Evolutionary conservation across 1,140 invertebrate genomes (phyloP).

Genomic region (Pygmarrhopalites habei): DNA sequence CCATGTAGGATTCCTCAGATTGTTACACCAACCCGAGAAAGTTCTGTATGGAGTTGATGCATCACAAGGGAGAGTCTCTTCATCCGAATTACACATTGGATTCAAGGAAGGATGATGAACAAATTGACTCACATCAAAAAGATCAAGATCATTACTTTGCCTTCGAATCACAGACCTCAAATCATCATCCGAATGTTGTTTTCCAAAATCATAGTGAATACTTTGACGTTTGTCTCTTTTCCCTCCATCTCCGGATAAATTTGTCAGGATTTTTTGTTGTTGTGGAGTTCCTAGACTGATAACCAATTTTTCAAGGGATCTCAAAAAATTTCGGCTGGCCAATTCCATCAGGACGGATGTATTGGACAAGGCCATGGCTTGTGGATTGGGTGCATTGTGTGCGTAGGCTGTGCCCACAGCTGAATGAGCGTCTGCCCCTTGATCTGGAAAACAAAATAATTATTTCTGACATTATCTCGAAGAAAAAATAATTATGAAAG

Average conservation of each 20-base stretch:
- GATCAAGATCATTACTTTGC: conserved; percentile 16
- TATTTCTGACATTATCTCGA: no score
- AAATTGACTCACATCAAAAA: conserved; percentile 54
- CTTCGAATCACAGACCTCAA: background rate
- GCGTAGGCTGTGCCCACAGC: conserved; percentile 76
- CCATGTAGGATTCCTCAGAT: conserved; percentile 72
- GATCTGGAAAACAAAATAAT: no score
- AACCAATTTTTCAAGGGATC: conserved; percentile 54
- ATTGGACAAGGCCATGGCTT: conserved; percentile 72
- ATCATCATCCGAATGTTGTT: background rate
- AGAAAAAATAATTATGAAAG: no score
- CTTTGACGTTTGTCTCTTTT: conserved; percentile 3
- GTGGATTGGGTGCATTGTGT: conserved; percentile 76
- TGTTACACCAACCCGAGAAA: conserved; percentile 79
- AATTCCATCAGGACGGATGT: conserved; percentile 59
- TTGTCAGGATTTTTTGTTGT: no score
- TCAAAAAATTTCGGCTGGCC: conserved; percentile 73
- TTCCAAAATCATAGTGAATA: conserved; percentile 12
- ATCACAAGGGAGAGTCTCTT: conserved; percentile 58
- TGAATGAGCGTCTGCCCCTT: conserved; percentile 72
- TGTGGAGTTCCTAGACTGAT: no score
- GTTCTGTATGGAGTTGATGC: conserved; percentile 70
- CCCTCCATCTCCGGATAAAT: no score
- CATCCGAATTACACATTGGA: conserved; percentile 40
- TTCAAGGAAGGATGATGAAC: conserved; percentile 41